These are phyloP conservation scores for Gryllus longicercus DNA, from an alignment of 2,888 invertebrate species.

Conservation along the genomic window DNA sequence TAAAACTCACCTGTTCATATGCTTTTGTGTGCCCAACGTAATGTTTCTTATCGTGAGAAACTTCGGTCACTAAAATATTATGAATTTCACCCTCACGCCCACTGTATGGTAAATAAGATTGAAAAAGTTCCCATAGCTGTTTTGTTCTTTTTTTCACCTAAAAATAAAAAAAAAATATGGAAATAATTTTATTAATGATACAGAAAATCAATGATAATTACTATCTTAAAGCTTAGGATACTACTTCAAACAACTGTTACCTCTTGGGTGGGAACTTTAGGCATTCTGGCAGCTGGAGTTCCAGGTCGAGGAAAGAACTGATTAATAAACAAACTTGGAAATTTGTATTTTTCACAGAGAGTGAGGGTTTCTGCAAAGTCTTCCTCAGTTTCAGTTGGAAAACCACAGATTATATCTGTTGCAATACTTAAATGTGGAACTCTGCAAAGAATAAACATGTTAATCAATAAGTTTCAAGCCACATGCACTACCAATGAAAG, in stretches of 20 bases:
- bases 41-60: constrained; percentile 84
- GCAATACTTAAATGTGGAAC: constrained; percentile 91
- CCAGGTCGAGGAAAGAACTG: constrained; percentile 96
- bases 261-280: constrained; percentile 75
- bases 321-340: constrained; percentile 94
- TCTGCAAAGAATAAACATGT: constrained; percentile 49
- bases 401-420: constrained; percentile 97
- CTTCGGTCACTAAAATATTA: constrained; percentile 85
- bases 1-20: constrained; percentile 73
- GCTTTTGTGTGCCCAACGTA: constrained; percentile 93
- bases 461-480: neutral
- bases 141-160: constrained; percentile 85
- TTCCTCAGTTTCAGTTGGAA: constrained; percentile 88
- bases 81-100: constrained; percentile 59
- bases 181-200: constrained; percentile 11
- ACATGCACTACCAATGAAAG: neutral
- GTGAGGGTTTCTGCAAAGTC: constrained; percentile 86
- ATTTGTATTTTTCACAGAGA: constrained; percentile 80
- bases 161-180: constrained; percentile 24
- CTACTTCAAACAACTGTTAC: constrained; percentile 48
- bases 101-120: constrained; percentile 79
- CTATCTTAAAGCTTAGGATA: neutral
- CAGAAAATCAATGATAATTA: neutral
- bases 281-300: constrained; percentile 91
- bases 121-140: constrained; percentile 79